A percentile compares a stretch with the other conserved stretches of the same genome.
These are phyloP conservation scores for Phortica okadai DNA, from an alignment of 2,888 invertebrate species.

Conservation along the genomic window DNA sequence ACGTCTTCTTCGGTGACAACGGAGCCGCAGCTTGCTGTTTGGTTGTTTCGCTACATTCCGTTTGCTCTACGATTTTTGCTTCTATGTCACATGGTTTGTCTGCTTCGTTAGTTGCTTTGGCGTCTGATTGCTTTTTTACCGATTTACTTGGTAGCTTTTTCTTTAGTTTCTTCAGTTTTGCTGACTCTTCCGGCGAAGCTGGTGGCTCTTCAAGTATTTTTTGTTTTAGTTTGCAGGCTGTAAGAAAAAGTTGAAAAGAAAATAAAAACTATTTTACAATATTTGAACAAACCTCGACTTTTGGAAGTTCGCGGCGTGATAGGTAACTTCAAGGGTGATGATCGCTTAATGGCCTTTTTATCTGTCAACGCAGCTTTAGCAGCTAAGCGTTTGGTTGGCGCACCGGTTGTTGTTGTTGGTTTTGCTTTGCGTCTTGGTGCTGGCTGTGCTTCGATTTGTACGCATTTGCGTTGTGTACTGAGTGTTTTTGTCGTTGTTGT, in stretches of 20 bases:
- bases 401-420: conserved; percentile 40
- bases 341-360: conserved; percentile 46
- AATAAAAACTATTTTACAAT: background rate
- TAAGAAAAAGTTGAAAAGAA: background rate
- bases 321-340: conserved; percentile 33
- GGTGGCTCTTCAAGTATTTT: conserved; percentile 16
- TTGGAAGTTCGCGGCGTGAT: conserved; percentile 44
- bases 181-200: background rate
- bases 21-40: background rate
- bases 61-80: background rate
- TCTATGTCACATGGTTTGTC: background rate
- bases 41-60: background rate
- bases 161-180: background rate
- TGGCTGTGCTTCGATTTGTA: conserved; percentile 64
- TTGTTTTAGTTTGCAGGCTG: conserved; percentile 34
- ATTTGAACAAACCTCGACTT: conserved; percentile 18
- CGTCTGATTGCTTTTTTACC: conserved; percentile 22
- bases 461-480: conserved; percentile 48
- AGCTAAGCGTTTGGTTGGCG: conserved; percentile 37
- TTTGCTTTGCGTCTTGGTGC: conserved; percentile 42
- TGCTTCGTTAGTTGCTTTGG: conserved; percentile 19
- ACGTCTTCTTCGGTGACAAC: too few relatives aligned
- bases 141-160: conserved; percentile 20
- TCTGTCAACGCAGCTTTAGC: conserved; percentile 60
- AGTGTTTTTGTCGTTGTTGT: too few relatives aligned